Evolutionary conservation across 2,888 invertebrate species (phyloP), one percentile per base, ranked within the genome.

Genomic region (Pteria penguin): DNA sequence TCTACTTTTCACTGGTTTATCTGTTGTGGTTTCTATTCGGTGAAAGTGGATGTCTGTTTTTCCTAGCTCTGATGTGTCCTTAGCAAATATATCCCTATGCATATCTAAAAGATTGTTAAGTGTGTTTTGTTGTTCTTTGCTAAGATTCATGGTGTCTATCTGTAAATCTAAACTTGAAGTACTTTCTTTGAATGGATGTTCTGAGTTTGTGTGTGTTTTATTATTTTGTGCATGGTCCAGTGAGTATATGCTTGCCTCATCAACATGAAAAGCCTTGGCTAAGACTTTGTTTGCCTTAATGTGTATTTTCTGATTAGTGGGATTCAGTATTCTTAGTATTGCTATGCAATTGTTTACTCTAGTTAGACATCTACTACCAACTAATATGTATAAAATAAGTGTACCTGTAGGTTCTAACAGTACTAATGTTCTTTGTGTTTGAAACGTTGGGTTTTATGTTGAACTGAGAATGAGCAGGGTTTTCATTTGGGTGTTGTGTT

Each of bases 51-150:
- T 11, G 32, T 67, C n/a, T 54, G 55, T 62, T 33, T 62, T 62
- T 1, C 69, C 68, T 33, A 74, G 14, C 29, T 74, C 69, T 14
- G 60, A 4, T 32, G 62, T 32, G 22, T 29, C 11, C 0, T 55
- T 31, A 31, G 74, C 68, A 74, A 74, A 69, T 11, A 61, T 54
- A 54, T 68, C 52, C 31, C 67, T 36, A 14, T 68, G 45, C 66
- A 27, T 31, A 58, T 45, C 45, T 32, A 66, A 26, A 26, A 72
- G 62, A 24, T 14, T 3, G 11, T 26, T 8, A 18, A 68, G 26
- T 22, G 26, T 58, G 8, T 68, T 2, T 68, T 68, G 55, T 68
- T 68, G 31, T 2, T 32, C 22, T 55, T n/a, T n/a, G n/a, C n/a
- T n/a, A n/a, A n/a, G n/a, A n/a, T n/a, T n/a, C n/a, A n/a, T n/a